Base-by-base conservation (phyloP, 1,140 invertebrate genomes). In the Micrasema longulum region DNA sequence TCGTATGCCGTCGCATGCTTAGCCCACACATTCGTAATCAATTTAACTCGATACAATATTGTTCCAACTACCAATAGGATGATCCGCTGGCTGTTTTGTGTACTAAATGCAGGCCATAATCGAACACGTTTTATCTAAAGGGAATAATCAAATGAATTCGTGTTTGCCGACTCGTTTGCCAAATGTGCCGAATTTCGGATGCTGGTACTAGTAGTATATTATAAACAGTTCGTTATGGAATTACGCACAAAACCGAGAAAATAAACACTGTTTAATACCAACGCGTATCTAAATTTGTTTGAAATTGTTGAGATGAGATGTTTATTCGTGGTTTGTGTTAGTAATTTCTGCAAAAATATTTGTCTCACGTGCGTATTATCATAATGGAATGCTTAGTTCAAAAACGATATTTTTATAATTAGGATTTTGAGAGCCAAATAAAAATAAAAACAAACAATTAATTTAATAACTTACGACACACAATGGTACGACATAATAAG, bases 71-170 rank as follows among this genome's bases (percentile, higher is more conserved):
- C 38, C 36, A 63, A 70, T 63, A 35, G 53, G 68, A 70, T 70
- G 65, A 63, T 57, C 55, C 41, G 31, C 16, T 16, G 5, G 63
- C 41, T 16, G 52, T 41, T 62, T 57, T 55, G 64, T 62, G 35
- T 22, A 63, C 65, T 31, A 63, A 73, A 73, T 68, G 71, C 50
- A 68, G 18, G 55, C 64, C 71, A 73, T 73, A 62, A 73, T 73
- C 53, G 65, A 68, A 73, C 71, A 63, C 71, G 71, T 67, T 73
- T 73, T 73, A 73, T 67, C 64, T 67, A 67, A 55, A 73, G 64
- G 50, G 71, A 73, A 73, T 73, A 73, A 73, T 73, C 71, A 73
- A 73, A 73, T 73, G 22, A 68, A 73, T 68, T 64, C 36, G 62
- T 71, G 23, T 71, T 71, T 71, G 69, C 47, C n/a, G 41, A 64